These are phyloP conservation scores for Nebria brevicollis DNA, from an alignment of 2,888 invertebrate species.

Conservation along the genomic window DNA sequence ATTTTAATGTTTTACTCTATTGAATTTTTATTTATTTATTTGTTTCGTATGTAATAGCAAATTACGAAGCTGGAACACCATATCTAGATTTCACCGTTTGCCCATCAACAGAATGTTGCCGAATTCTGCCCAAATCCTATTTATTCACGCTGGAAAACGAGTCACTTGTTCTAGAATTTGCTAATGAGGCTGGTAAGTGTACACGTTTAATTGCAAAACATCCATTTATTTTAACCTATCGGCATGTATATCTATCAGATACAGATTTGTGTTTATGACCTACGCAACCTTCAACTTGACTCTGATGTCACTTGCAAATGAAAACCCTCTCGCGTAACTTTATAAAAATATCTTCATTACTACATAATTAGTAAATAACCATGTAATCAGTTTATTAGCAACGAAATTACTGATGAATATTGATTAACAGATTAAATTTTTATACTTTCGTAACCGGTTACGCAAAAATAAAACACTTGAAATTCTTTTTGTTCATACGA, in stretches of 20 bases:
- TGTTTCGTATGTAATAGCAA: not conserved
- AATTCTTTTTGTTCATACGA: no score
- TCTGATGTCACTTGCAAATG: no score
- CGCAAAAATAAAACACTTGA: no score
- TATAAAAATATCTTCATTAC: no score
- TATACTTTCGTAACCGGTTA: no score
- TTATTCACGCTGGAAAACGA: conserved; percentile 79
- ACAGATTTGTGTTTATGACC: not conserved
- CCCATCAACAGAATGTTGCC: conserved; percentile 76
- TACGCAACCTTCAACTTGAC: no score
- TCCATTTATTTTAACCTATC: not conserved
- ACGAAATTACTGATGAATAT: no score
- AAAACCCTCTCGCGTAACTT: no score
- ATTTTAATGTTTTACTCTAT: no score
- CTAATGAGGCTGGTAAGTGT: conserved; percentile 66
- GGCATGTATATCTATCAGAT: not conserved
- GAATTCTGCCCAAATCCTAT: conserved; percentile 75
- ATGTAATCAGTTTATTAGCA: no score
- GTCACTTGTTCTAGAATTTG: conserved; percentile 76
- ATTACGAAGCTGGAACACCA: conserved; percentile 53
- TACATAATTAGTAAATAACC: no score
- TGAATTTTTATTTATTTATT: not conserved
- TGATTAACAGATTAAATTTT: no score
- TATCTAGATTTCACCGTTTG: conserved; percentile 77
- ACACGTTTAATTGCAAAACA: conserved; percentile 9